Evolutionary conservation across 2,113 vertebrate genomes (phyloP).

Genomic region (Ptyas mucosa): DNA sequence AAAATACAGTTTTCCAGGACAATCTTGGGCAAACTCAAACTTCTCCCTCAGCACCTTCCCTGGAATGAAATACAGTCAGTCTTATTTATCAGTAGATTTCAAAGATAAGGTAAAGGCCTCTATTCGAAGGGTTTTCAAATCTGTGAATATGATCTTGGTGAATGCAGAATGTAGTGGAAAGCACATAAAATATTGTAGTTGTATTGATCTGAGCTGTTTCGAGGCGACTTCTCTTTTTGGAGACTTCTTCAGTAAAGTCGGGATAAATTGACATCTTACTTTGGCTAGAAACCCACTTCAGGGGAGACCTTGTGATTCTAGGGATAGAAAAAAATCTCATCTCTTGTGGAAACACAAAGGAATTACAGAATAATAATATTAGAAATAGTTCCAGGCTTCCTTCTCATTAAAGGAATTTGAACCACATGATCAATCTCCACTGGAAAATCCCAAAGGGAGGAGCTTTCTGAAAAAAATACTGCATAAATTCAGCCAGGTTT

Average conservation of each 20-base stretch:
- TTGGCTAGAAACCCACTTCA: not conserved
- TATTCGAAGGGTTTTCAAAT: not conserved
- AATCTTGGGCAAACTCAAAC: not conserved
- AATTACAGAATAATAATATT: not conserved
- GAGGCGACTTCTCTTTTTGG: not conserved
- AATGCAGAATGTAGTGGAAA: not conserved
- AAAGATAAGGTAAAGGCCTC: not conserved
- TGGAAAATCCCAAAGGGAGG: not conserved
- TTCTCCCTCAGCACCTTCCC: not conserved
- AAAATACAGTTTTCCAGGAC: not conserved
- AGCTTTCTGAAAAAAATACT: not conserved
- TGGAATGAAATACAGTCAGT: not conserved
- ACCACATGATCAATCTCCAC: not conserved
- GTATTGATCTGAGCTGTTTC: not conserved
- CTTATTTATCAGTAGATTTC: not conserved
- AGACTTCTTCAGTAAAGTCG: not conserved
- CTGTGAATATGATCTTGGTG: not conserved
- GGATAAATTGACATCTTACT: not conserved
- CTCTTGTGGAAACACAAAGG: not conserved
- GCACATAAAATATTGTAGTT: not conserved
- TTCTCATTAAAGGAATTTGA: not conserved
- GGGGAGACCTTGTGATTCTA: not conserved
- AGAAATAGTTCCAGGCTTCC: not conserved
- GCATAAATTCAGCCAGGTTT: not conserved
- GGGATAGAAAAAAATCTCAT: not conserved